A percentile compares a stretch with the other conserved stretches of the same genome.
These are phyloP conservation scores for Larimichthys crocea DNA, from an alignment of 2,113 vertebrate genomes.

Conservation along the genomic window DNA sequence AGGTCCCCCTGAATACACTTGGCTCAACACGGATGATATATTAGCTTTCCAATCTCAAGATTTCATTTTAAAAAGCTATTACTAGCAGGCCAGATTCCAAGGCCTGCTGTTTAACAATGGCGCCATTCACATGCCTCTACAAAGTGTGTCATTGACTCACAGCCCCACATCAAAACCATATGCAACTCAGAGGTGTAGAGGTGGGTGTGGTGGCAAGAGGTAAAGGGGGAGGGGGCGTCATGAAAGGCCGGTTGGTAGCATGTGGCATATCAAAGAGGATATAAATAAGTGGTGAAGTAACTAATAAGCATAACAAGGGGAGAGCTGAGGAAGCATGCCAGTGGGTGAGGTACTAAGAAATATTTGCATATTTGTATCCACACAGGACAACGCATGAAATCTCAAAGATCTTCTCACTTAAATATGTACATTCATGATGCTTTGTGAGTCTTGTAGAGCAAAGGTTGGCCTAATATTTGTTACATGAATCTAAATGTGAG, in stretches of 20 bases:
- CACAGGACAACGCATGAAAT: neutral
- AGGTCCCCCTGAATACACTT: conserved; percentile 47
- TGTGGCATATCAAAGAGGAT: conserved; percentile 39
- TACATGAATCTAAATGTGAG: neutral
- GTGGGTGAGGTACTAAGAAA: conserved; percentile 24
- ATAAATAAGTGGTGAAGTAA: conserved; percentile 27
- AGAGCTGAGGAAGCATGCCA: conserved; percentile 15
- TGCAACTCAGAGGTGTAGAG: conserved; percentile 61
- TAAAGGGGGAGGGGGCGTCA: conserved; percentile 26
- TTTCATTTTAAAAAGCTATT: conserved; percentile 73
- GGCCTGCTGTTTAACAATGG: conserved; percentile 69
- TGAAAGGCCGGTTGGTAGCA: conserved; percentile 16
- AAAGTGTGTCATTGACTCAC: conserved; percentile 69
- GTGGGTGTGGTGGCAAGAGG: conserved; percentile 40
- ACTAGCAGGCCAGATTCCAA: conserved; percentile 58
- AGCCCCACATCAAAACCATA: conserved; percentile 76
- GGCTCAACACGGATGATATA: conserved; percentile 51
- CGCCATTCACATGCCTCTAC: conserved; percentile 73
- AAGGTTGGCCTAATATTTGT: neutral
- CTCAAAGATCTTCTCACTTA: neutral
- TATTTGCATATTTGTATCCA: conserved; percentile 4
- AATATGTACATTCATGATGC: neutral
- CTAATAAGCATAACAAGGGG: conserved; percentile 37
- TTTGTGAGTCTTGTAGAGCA: neutral
- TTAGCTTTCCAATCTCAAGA: conserved; percentile 68